Evolutionary conservation across 2,888 invertebrate species (phyloP), one percentile per base, ranked within the genome.

Genomic region (Nomada fucata): DNA sequence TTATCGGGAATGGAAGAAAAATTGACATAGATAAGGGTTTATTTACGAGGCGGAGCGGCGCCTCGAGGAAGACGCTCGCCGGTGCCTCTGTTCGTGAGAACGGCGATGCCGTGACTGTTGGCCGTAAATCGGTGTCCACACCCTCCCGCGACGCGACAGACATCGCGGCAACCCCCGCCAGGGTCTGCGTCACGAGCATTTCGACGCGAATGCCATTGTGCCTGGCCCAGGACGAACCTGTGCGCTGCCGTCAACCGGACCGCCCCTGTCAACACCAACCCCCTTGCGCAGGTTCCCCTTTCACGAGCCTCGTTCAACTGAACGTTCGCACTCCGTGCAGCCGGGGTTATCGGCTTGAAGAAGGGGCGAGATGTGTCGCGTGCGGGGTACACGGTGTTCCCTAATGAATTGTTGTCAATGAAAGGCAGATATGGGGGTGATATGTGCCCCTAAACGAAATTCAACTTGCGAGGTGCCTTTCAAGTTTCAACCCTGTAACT

Each of bases 111-210:
- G 89, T 90, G 90, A 90, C 88, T 86, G 61, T 57, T 29, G 79
- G 60, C 73, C 85, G 83, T 91, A 90, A 88, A 89, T 91, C 89
- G 86, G 85, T 70, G 87, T 88, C 86, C 87, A 73, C 84, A 80
- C 86, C 87, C 87, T 80, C 69, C 71, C 26, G 63, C 72, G 69
- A 80, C 71, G 83, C 83, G 86, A 84, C 87, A 79, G 78, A 75
- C 86, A 61, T 81, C 84, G 64, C 53, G 44, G 42, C 82, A 55
- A 65, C 65, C 83, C 69, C 55, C 53, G 53, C 59, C 36, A 13
- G 15, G n/a, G 36, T n/a, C 69, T 61, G 47, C 57, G 71, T 80
- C 80, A 59, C 36, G 55, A 59, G 15, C 61, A 60, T 29, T 78
- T 78, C 74, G 70, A 76, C 18, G 59, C 67, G 52, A 67, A 61